These are phyloP conservation scores for Neopelma chrysocephalum DNA, from an alignment of 2,797 vertebrate genomes.

Conservation along the genomic window DNA sequence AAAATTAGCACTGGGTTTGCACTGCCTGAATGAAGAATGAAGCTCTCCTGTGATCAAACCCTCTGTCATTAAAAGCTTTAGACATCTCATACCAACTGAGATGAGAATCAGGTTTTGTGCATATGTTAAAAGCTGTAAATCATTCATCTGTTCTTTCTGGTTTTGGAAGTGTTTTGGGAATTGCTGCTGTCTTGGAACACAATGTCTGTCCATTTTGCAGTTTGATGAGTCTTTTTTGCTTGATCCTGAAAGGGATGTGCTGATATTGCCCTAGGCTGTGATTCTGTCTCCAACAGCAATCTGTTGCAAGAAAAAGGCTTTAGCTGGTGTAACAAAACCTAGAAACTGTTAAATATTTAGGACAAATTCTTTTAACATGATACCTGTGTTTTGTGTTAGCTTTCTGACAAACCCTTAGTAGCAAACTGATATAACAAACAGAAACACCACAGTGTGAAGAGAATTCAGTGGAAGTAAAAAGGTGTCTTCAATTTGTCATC, in stretches of 20 bases:
- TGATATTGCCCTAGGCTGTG: background rate
- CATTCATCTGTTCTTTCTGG: background rate
- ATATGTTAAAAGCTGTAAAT: background rate
- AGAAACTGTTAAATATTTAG: background rate
- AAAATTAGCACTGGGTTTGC: background rate
- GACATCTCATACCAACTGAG: background rate
- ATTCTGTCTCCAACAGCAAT: background rate
- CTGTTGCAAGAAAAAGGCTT: background rate
- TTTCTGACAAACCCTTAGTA: background rate
- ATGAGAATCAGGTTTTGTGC: background rate
- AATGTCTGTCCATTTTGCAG: background rate
- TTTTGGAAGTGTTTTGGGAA: background rate
- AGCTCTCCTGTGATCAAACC: background rate
- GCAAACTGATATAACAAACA: background rate
- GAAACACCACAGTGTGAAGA: background rate
- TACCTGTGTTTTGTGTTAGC: background rate
- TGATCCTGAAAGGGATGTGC: background rate
- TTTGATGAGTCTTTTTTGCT: background rate
- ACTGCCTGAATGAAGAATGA: background rate
- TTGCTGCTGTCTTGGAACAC: background rate
- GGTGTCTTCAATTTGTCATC: background rate
- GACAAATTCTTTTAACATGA: background rate
- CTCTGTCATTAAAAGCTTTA: background rate
- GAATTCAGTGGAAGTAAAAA: background rate
- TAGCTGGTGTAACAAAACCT: background rate